A percentile compares a stretch with the other conserved stretches of the same genome.
These are phyloP conservation scores for Sceloporus tristichus DNA, from an alignment of 2,113 vertebrate species.

Conservation along the genomic window DNA sequence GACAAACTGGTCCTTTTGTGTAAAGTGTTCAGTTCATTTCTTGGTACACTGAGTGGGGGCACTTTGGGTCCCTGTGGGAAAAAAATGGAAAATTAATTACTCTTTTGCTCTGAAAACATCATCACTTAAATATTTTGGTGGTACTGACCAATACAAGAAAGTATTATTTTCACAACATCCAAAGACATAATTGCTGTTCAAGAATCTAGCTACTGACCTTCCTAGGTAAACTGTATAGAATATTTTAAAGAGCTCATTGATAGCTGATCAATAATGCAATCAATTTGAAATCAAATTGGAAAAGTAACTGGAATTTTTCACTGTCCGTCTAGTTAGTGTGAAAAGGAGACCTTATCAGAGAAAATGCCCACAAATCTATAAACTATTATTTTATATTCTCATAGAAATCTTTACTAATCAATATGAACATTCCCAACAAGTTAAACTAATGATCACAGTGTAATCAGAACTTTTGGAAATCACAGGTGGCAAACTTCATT, in stretches of 20 bases:
- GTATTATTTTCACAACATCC: not conserved
- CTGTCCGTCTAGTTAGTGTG: not conserved
- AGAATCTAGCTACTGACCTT: not conserved
- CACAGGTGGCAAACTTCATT: conserved; percentile 2
- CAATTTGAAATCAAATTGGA: not conserved
- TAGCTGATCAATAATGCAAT: not conserved
- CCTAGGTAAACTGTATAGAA: not conserved
- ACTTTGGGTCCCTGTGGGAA: too few relatives aligned
- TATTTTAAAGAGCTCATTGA: not conserved
- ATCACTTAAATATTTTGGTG: not conserved
- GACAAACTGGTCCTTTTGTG: too few relatives aligned
- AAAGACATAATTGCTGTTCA: not conserved
- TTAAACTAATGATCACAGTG: not conserved
- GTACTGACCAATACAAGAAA: not conserved
- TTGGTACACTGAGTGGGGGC: too few relatives aligned
- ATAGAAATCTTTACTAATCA: not conserved
- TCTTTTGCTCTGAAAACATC: not conserved
- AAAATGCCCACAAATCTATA: not conserved
- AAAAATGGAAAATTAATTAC: not conserved
- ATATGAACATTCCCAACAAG: not conserved
- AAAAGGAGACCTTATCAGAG: not conserved
- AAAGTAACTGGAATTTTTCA: not conserved
- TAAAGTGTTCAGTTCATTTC: too few relatives aligned
- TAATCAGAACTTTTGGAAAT: conserved; percentile 15
- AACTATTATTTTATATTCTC: not conserved